Evolutionary conservation across 2,888 invertebrate genomes (phyloP).

Genomic region (Rhamnusium bicolor): DNA sequence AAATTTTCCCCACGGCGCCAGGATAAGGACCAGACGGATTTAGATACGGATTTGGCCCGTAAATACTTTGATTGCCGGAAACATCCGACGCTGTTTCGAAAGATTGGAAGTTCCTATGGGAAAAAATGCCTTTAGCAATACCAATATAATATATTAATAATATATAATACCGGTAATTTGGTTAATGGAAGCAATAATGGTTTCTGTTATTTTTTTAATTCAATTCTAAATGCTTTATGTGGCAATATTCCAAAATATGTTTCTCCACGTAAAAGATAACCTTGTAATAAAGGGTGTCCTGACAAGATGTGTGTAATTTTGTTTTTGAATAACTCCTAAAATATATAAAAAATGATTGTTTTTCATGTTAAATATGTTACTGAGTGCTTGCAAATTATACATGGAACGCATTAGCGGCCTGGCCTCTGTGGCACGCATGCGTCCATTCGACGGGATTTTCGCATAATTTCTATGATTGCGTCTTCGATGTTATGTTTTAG

Average conservation of each 20-base stretch:
- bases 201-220: background rate
- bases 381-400: too few relatives aligned
- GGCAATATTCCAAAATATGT: background rate
- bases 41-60: slow-evolving; percentile 48
- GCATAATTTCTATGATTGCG: too few relatives aligned
- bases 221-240: background rate
- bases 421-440: too few relatives aligned
- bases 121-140: background rate
- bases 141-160: background rate
- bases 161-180: slow-evolving; percentile 1
- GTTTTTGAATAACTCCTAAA: too few relatives aligned
- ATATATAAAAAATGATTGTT: too few relatives aligned
- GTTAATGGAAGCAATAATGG: slow-evolving; percentile 4
- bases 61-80: slow-evolving; percentile 47
- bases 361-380: too few relatives aligned
- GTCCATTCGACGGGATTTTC: too few relatives aligned
- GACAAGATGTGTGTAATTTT: too few relatives aligned
- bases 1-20: slow-evolving; percentile 37
- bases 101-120: background rate
- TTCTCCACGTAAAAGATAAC: too few relatives aligned
- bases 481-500: too few relatives aligned
- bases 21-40: slow-evolving; percentile 47
- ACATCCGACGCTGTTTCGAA: slow-evolving; percentile 20
- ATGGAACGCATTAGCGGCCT: too few relatives aligned
- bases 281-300: too few relatives aligned